Evolutionary conservation across 1,140 invertebrate species (phyloP), one percentile per base, ranked within the genome.

Genomic region (Drosophila nannoptera): DNA sequence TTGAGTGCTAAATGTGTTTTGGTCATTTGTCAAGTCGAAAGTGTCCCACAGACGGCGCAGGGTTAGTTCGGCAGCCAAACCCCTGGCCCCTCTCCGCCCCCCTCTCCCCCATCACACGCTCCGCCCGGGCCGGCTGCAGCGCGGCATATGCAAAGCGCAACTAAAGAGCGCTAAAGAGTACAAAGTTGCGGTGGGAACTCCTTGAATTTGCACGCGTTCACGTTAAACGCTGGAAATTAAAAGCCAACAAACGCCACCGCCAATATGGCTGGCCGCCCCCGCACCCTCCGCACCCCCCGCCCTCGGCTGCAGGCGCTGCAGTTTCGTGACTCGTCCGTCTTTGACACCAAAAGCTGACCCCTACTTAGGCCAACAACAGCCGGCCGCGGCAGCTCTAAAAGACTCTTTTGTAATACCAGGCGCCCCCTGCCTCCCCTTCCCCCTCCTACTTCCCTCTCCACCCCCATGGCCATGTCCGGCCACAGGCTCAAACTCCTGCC

Each of bases 141-240:
- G 32, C 11, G 58, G 42, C 40, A 58, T 60, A 74, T 80, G 77
- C 77, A 74, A 74, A 74, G 74, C 71, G 67, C 78, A 82, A 80
- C 77, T 83, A 82, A 82, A 82, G 55, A 82, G 74, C 68, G 78
- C 78, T 82, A 82, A 82, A 82, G 78, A 82, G 78, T 82, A 82
- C 78, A 82, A 82, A 82, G 74, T 83, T 61, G 75, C 40, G 33
- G 61, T 36, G 53, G 50, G 36, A 22, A 16, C 67, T 58, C 40
- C 55, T 54, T 59, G 77, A 71, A 75, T 65, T 78, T 77, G 70
- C 78, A 81, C 75, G 63, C 71, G 56, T 64, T 74, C 74, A 81
- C 69, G 74, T 78, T 80, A 80, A 80, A 80, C 74, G 77, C 69
- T 81, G 31, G 9, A 73, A 80, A 80, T 80, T 76, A 73, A 77